These are phyloP conservation scores for Clarias macrocephalus DNA, from an alignment of 2,113 vertebrate genomes.

Conservation along the genomic window DNA sequence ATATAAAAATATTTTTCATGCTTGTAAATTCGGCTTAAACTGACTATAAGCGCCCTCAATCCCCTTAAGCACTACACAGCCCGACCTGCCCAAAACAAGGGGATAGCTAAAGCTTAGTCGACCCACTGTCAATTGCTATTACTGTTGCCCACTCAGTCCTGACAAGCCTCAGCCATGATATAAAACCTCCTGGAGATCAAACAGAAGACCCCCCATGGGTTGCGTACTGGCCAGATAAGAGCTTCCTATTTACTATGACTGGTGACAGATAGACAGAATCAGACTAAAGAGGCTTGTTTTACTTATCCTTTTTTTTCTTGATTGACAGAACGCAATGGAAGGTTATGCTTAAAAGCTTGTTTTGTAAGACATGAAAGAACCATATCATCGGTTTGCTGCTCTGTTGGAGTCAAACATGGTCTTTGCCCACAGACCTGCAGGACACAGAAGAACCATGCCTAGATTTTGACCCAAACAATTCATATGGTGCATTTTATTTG, in stretches of 20 bases:
- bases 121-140: constrained; percentile 42
- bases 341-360: constrained; percentile 56
- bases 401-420: constrained; percentile 47
- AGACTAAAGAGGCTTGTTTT: constrained; percentile 68
- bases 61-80: constrained; percentile 40
- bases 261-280: constrained; percentile 70
- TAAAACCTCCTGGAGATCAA: constrained; percentile 75
- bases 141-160: constrained; percentile 59
- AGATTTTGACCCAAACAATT: background rate
- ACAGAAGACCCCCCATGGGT: constrained; percentile 65
- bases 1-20: background rate
- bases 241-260: constrained; percentile 73
- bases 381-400: constrained; percentile 31
- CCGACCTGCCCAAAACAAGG: constrained; percentile 33
- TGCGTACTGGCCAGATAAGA: constrained; percentile 68
- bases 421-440: constrained; percentile 47
- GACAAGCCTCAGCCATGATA: constrained; percentile 62
- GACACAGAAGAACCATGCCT: constrained; percentile 25
- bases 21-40: constrained; percentile 40
- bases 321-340: constrained; percentile 62
- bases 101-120: constrained; percentile 45
- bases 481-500: background rate
- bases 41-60: constrained; percentile 43
- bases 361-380: constrained; percentile 43
- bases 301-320: constrained; percentile 55